These are phyloP conservation scores for Oscheius sp. DNA, from an alignment of 1,140 invertebrate species.

Conservation along the genomic window DNA sequence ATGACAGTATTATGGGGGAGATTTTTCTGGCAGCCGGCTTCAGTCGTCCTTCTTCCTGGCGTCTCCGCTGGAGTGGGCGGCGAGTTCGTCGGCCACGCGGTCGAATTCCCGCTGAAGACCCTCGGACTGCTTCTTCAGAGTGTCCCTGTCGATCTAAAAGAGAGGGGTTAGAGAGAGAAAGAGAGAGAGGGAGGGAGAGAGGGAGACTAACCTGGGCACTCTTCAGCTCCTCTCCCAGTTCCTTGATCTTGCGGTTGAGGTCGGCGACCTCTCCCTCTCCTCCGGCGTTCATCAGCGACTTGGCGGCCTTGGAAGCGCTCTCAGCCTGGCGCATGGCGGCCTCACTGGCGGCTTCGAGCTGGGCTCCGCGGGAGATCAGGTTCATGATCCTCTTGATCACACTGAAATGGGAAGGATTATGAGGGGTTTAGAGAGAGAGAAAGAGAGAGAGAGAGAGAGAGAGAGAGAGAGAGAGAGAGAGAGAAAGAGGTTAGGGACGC, in stretches of 20 bases:
- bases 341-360: slow-evolving; percentile 56
- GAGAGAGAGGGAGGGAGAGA: neutral
- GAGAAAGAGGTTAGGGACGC: too few relatives aligned
- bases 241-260: slow-evolving; percentile 39
- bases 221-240: slow-evolving; percentile 43
- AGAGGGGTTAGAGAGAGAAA: too few relatives aligned
- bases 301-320: slow-evolving; percentile 54
- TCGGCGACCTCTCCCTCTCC: slow-evolving; percentile 40
- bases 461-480: too few relatives aligned
- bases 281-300: slow-evolving; percentile 52
- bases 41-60: slow-evolving; percentile 52
- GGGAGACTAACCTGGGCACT: slow-evolving; percentile 33
- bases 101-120: slow-evolving; percentile 56
- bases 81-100: slow-evolving; percentile 46
- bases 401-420: slow-evolving; percentile 40
- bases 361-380: slow-evolving; percentile 49
- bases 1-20: too few relatives aligned
- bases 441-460: too few relatives aligned
- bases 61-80: slow-evolving; percentile 31
- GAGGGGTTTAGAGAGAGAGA: too few relatives aligned
- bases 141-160: slow-evolving; percentile 48
- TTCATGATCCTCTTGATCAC: slow-evolving; percentile 57
- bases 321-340: slow-evolving; percentile 60
- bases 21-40: too few relatives aligned
- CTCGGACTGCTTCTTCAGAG: slow-evolving; percentile 54